Base-by-base conservation (phyloP, 2,797 vertebrate species). In the Orientallactaga sibirica region DNA sequence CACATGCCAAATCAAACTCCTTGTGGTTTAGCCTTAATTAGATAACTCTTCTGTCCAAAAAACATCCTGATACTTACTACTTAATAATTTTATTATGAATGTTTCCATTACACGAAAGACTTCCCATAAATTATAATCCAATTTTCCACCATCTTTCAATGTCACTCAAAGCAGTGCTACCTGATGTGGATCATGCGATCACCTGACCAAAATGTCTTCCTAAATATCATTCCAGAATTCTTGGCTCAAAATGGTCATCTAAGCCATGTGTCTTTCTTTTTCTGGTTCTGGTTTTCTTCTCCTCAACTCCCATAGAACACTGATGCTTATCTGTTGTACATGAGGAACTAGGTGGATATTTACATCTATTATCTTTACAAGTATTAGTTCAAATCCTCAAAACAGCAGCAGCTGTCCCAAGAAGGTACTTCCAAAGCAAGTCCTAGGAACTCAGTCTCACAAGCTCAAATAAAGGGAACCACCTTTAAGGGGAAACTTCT, bases 41-140 rank as follows among this genome's bases (percentile, higher is more conserved):
- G 29, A 62, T 61, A 78, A 85, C 25, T 91, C 18, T 77, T 93
- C 52, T 62, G 52, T 48, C 80, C 77, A 71, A 86, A 91, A 91
- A 77, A 61, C 43, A 93, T 62, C 71, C 11, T 88, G 12, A n/a
- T 33, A 78, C 73, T 74, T 25, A 37, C 29, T 85, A 79, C 25
- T 52, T 82, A 92, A 73, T 82, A 92, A 73, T 90, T 52, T 81
- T 87, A 87, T 22, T 82, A 79, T 29, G 19, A 77, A 78, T 37
- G 76, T 88, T 70, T 85, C 20, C n/a, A 19, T 80, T 16, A 68
- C 27, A 77, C 33, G 58, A 80, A 86, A 61, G 68, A 88, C 37
- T 77, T 83, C 73, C 33, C 58, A 74, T 58, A 93, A 93, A 37
- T 82, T 41, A 58, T 1, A 88, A 27, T 41, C 18, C 22, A 84